These are phyloP conservation scores for Pandemis cinnamomeana DNA, from an alignment of 2,888 invertebrate species.

Conservation along the genomic window DNA sequence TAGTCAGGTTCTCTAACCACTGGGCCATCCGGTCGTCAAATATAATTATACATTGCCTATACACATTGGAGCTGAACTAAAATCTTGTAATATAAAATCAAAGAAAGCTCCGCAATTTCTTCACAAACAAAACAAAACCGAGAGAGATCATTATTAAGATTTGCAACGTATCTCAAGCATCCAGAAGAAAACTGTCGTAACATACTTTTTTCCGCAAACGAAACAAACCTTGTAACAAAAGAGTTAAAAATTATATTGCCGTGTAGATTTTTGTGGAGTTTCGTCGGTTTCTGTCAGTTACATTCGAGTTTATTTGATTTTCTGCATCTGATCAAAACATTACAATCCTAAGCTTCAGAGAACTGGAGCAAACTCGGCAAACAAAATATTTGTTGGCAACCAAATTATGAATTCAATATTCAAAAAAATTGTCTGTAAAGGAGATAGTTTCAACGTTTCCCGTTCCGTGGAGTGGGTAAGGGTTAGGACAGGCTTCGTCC, in stretches of 20 bases:
- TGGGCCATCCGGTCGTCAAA: too few species aligned
- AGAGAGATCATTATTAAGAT: conserved; percentile 1
- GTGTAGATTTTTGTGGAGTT: background rate
- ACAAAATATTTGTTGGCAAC: conserved; percentile 22
- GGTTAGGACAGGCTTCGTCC: conserved; percentile 11
- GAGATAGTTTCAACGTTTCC: conserved; percentile 19
- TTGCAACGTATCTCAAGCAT: background rate
- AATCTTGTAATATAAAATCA: background rate
- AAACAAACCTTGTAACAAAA: background rate
- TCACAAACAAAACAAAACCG: background rate
- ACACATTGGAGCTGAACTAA: too few species aligned
- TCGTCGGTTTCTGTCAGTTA: background rate
- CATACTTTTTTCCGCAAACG: background rate
- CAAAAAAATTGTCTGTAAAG: conserved; percentile 16
- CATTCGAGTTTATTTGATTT: background rate
- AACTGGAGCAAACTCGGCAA: conserved; percentile 15
- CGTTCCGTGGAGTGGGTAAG: conserved; percentile 13
- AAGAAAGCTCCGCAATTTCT: background rate
- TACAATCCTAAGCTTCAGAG: background rate
- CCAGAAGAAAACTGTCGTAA: background rate
- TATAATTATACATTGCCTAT: too few species aligned
- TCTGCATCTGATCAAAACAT: conserved; percentile 9
- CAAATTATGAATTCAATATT: conserved; percentile 32
- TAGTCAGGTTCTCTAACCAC: too few species aligned
- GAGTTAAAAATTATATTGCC: background rate